Evolutionary conservation across 2,888 invertebrate genomes (phyloP).

Genomic region (Philopedon plagiatum): DNA sequence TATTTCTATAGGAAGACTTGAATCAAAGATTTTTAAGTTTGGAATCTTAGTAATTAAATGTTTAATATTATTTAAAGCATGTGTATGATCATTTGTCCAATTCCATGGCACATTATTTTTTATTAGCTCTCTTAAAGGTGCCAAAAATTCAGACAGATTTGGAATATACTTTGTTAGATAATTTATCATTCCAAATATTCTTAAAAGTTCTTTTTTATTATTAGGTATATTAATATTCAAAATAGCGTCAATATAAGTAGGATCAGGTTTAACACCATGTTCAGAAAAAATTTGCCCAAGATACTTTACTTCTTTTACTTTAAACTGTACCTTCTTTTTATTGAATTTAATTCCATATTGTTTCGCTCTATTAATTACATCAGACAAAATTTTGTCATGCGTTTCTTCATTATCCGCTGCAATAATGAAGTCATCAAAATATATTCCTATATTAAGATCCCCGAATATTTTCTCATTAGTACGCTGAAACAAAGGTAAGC

Average conservation of each 20-base stretch:
- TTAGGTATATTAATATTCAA: constrained; percentile 53
- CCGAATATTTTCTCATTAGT: constrained; percentile 33
- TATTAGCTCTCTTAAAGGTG: constrained; percentile 49
- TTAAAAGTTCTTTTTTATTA: too few species aligned
- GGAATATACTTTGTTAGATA: constrained; percentile 52
- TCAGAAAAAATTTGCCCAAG: constrained; percentile 51
- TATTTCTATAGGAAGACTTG: constrained; percentile 41
- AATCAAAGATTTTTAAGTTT: constrained; percentile 48
- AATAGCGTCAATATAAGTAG: constrained; percentile 48
- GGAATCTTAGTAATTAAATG: constrained; percentile 48
- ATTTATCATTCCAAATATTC: constrained; percentile 56
- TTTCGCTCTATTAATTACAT: constrained; percentile 52
- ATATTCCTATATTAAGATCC: constrained; percentile 52
- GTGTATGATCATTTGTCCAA: constrained; percentile 45
- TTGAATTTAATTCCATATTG: constrained; percentile 57
- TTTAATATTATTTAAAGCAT: constrained; percentile 51
- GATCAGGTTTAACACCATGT: constrained; percentile 50
- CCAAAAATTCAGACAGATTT: constrained; percentile 32
- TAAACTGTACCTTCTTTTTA: constrained; percentile 51
- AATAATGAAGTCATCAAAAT: constrained; percentile 57
- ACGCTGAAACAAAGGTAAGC: constrained; percentile 53
- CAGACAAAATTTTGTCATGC: constrained; percentile 52
- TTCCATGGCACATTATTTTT: constrained; percentile 52
- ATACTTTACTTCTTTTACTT: constrained; percentile 49
- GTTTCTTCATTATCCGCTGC: constrained; percentile 48